Conservation (phyloP, 2,888 invertebrate genomes). For the Phalera bucephala region DNA sequence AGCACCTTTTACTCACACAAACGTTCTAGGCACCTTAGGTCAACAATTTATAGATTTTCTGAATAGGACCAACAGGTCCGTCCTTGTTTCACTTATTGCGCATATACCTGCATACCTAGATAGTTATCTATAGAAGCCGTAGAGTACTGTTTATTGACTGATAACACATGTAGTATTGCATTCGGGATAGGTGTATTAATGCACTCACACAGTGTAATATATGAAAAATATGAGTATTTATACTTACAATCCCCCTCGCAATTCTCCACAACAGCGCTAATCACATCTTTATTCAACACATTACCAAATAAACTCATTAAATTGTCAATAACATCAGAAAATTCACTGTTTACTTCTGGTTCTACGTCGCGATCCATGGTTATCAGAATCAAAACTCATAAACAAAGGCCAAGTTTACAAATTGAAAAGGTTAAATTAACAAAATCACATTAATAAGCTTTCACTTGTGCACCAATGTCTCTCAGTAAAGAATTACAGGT, state of each 20-base stretch:
- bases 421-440: too few species aligned
- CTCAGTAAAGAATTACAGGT: too few species aligned
- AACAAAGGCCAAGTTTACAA: too few species aligned
- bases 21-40: slow-evolving; percentile 4
- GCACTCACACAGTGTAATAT: slow-evolving; percentile 4
- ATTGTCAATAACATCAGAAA: slow-evolving; percentile 44
- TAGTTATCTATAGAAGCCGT: slow-evolving; percentile 3
- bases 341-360: slow-evolving; percentile 26
- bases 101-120: slow-evolving; percentile 4
- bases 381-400: slow-evolving; percentile 2
- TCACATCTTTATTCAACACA: slow-evolving; percentile 53
- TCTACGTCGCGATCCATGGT: slow-evolving; percentile 20
- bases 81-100: slow-evolving; percentile 19
- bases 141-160: slow-evolving; percentile 16
- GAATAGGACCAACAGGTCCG: slow-evolving; percentile 11
- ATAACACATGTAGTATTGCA: too few species aligned
- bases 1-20: slow-evolving; percentile 9
- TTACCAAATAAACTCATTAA: slow-evolving; percentile 59
- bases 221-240: slow-evolving; percentile 3
- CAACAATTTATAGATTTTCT: slow-evolving; percentile 16
- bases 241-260: slow-evolving; percentile 69
- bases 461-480: too few species aligned
- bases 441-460: too few species aligned
- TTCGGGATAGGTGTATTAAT: too few species aligned
- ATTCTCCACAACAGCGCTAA: slow-evolving; percentile 57